Conservation (phyloP, 2,113 vertebrate species). For the Neodon shergylaensis region DNA sequence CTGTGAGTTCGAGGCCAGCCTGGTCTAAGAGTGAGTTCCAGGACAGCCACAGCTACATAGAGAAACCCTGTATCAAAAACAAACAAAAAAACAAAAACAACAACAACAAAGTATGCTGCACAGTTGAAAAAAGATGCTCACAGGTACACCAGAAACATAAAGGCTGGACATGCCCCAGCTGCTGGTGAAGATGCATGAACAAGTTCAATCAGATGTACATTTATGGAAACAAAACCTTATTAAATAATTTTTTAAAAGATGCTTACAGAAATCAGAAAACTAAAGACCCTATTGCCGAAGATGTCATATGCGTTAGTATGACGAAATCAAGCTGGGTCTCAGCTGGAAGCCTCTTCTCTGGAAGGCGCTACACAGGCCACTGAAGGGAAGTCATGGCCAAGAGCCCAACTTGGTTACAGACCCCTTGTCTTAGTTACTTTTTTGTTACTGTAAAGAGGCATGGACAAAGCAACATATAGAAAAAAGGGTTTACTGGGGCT, state of each 20-base stretch:
- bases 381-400: neutral
- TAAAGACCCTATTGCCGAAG: neutral
- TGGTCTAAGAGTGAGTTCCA: no score
- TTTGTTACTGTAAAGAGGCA: neutral
- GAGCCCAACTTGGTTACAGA: neutral
- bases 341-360: neutral
- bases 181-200: neutral
- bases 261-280: neutral
- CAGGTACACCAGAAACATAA: neutral
- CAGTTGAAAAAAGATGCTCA: neutral
- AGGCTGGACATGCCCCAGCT: neutral
- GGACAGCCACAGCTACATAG: no score
- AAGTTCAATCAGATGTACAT: neutral
- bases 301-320: neutral
- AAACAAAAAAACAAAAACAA: no score
- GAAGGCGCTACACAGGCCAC: neutral
- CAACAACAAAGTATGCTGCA: neutral
- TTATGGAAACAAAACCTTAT: neutral
- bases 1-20: no score
- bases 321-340: neutral
- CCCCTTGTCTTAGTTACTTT: neutral
- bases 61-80: no score
- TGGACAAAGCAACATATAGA: neutral
- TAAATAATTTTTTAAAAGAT: neutral
- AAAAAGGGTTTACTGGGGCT: neutral